Conservation (phyloP, 2,797 vertebrate genomes). For the Phylloscopus collybita region DNA sequence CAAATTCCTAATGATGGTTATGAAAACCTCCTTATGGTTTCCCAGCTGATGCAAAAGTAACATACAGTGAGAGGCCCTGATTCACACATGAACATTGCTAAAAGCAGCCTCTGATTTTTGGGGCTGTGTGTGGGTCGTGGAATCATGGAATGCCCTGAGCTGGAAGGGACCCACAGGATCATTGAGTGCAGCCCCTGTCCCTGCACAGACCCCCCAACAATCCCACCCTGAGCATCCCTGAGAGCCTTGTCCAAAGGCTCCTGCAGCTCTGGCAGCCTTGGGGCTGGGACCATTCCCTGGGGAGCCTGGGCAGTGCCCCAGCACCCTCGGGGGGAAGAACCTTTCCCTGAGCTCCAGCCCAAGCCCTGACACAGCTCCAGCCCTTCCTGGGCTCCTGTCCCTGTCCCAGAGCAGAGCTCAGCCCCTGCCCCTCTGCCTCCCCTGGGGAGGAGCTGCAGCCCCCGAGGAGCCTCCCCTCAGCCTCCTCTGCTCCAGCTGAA, state of each 20-base stretch:
- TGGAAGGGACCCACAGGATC: neutral
- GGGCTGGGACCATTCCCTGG: neutral
- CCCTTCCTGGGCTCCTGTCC: neutral
- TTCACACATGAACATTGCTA: neutral
- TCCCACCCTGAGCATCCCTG: neutral
- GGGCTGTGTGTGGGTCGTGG: neutral
- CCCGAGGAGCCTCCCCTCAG: neutral
- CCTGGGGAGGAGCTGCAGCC: neutral
- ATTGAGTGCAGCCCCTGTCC: rapidly evolving
- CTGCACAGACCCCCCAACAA: neutral
- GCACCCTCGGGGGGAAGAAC: neutral
- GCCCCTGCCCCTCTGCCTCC: neutral
- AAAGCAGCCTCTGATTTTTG: neutral
- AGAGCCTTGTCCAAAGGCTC: neutral
- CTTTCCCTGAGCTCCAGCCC: neutral
- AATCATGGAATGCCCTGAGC: rapidly evolving
- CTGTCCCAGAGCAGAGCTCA: neutral
- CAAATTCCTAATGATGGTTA: constrained; percentile 58
- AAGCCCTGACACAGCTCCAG: neutral
- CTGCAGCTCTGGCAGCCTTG: neutral
- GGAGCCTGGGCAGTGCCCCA: neutral
- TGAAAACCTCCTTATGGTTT: constrained; percentile 56
- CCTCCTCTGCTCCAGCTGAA: neutral
- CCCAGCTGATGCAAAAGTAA: constrained; percentile 35
- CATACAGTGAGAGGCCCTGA: neutral